A percentile compares a stretch with the other conserved stretches of the same genome.
Conservation (phyloP, 2,113 vertebrate species). For the Speoplatyrhinus poulsoni region DNA sequence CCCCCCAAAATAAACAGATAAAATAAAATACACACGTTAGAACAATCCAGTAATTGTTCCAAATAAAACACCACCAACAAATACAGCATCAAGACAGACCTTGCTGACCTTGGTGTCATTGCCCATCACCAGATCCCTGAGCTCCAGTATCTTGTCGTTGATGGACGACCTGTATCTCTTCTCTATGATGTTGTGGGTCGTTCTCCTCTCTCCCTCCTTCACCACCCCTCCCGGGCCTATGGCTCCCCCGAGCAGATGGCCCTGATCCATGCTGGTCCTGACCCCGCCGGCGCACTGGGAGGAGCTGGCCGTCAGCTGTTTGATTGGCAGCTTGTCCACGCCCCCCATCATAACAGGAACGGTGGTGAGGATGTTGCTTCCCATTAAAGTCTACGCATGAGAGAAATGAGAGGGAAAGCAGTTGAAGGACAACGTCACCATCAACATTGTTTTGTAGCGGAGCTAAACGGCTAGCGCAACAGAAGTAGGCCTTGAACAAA, state of each 20-base stretch:
- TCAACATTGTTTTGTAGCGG: neutral
- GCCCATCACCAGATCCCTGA: slow-evolving; percentile 96
- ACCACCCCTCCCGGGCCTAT: slow-evolving; percentile 77
- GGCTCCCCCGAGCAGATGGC: slow-evolving; percentile 62
- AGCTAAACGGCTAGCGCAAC: too few relatives aligned
- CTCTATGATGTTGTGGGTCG: slow-evolving; percentile 99
- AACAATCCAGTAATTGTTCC: too few relatives aligned
- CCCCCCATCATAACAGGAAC: slow-evolving; percentile 95
- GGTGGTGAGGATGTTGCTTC: slow-evolving; percentile 95
- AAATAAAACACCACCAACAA: too few relatives aligned
- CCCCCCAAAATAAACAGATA: too few relatives aligned
- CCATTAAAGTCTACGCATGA: slow-evolving; percentile 86
- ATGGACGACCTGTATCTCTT: slow-evolving; percentile 97
- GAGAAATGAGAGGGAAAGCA: neutral
- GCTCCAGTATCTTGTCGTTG: slow-evolving; percentile 96
- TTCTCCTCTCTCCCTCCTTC: slow-evolving; percentile 95
- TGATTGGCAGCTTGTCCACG: slow-evolving; percentile 94
- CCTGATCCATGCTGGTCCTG: slow-evolving; percentile 73
- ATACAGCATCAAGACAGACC: neutral
- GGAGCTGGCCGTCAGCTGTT: slow-evolving; percentile 83
- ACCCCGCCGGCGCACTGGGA: slow-evolving; percentile 74
- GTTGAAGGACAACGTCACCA: neutral
- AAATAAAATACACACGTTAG: too few relatives aligned
- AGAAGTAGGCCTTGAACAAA: too few relatives aligned
- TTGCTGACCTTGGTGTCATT: slow-evolving; percentile 89